Base-by-base conservation (phyloP, 2,113 vertebrate genomes). In the Halcyon senegalensis region DNA sequence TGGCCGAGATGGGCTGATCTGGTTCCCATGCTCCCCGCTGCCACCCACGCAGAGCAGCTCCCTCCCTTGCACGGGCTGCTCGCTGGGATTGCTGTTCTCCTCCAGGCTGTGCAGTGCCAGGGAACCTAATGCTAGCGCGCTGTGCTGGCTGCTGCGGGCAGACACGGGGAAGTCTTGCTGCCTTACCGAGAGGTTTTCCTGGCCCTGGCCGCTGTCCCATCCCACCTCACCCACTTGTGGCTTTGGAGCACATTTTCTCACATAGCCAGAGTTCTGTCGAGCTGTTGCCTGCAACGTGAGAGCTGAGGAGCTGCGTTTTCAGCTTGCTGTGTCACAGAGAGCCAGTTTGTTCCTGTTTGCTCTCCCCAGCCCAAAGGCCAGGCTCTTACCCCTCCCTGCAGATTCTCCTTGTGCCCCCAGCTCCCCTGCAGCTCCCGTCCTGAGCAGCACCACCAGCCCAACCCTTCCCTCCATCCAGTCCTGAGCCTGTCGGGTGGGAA, bases 201-300 rank as follows among this genome's bases (percentile, higher is more conserved):
- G 72, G 33, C 66, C 56, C 84, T 87, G 73, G 73, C 85, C 3
- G 2, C 80, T 1, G 1, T 68, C 58, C 90, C 72, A 58, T 56
- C 84, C 89, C 93, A 81, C 51, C 78, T 93, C 63, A 79, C 37
- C 41, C 66, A 17, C 75, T 74, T 70, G 68, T 64, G 93, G 92
- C 64, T 92, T 88, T 70, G 68, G 19, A 83, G n/a, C 55, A 11
- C 33, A 24, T 68, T 64, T 88, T 86, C 58, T 74, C 18, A 11
- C 63, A 11, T 17, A 63, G 55, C 55, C 7, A 0, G 28, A 13
- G 31, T 69, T 46, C 63, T 58, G 0, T 35, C 0, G 1, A 35
- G 59, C 37, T 53, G n/a, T 69, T 1, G 2, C 35, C 76, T 59
- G 35, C 51, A 59, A 3, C 1, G 0, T 37, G 78, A 68, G 67